These are phyloP conservation scores for Cetonia aurata DNA, from an alignment of 2,888 invertebrate species.

Conservation along the genomic window DNA sequence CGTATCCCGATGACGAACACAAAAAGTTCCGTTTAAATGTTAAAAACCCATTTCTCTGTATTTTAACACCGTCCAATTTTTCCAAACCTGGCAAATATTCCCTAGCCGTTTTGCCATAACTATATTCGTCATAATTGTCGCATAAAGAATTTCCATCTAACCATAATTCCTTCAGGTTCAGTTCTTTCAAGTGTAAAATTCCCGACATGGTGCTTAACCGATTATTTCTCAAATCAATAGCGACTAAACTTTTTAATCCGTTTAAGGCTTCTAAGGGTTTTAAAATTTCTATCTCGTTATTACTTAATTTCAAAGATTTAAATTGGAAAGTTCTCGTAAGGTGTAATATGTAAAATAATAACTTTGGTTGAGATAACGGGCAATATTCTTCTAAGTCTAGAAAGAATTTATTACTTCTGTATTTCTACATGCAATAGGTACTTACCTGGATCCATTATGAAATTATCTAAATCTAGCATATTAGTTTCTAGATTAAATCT, in stretches of 20 bases:
- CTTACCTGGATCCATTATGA: constrained; percentile 66
- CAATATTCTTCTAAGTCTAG: constrained; percentile 63
- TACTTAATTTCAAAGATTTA: constrained; percentile 57
- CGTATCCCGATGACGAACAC: constrained; percentile 65
- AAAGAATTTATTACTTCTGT: constrained; percentile 44
- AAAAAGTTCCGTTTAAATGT: constrained; percentile 69
- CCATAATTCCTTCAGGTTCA: constrained; percentile 63
- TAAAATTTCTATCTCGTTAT: constrained; percentile 61
- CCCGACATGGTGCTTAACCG: constrained; percentile 40
- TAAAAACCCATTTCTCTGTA: constrained; percentile 57
- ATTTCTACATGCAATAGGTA: constrained; percentile 40
- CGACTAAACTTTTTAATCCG: constrained; percentile 47
- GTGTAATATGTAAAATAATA: constrained; percentile 67
- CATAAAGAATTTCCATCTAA: constrained; percentile 82
- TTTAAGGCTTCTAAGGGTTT: constrained; percentile 60
- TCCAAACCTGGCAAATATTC: constrained; percentile 69
- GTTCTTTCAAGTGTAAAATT: constrained; percentile 37
- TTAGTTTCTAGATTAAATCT: constrained; percentile 61
- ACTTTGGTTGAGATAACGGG: constrained; percentile 67
- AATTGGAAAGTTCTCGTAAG: constrained; percentile 54
- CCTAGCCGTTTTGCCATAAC: constrained; percentile 72
- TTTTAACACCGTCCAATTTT: constrained; percentile 60
- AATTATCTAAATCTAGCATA: constrained; percentile 64
- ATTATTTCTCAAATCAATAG: constrained; percentile 53
- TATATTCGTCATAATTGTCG: constrained; percentile 71